Evolutionary conservation across 2,888 invertebrate genomes (phyloP).

Genomic region (Trisateles emortualis): DNA sequence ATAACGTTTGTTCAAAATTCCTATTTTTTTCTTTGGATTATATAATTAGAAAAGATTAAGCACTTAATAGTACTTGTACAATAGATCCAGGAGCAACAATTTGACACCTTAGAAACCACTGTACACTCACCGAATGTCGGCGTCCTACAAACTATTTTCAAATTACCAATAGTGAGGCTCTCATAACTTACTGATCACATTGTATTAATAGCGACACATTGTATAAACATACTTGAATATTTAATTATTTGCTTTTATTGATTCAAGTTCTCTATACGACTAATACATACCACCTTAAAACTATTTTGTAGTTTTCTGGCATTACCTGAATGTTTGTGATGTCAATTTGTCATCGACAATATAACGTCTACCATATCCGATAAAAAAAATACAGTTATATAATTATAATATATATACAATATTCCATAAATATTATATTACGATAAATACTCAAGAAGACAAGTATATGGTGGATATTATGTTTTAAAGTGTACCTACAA

Average conservation of each 20-base stretch:
- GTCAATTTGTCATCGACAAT: constrained; percentile 43
- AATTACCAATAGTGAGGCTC: constrained; percentile 13
- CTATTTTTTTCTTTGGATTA: constrained; percentile 70
- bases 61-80: constrained; percentile 31
- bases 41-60: constrained; percentile 39
- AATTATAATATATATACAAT: background rate
- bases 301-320: constrained; percentile 10
- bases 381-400: constrained; percentile 12
- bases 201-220: constrained; percentile 24
- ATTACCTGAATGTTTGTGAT: constrained; percentile 24
- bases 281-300: constrained; percentile 15
- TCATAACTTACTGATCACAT: constrained; percentile 20
- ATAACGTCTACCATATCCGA: constrained; percentile 19
- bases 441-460: constrained; percentile 33
- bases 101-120: constrained; percentile 36
- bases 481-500: constrained; percentile 16
- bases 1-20: constrained; percentile 81
- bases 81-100: constrained; percentile 37
- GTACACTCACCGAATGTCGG: background rate
- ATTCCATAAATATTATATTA: constrained; percentile 14
- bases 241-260: constrained; percentile 37
- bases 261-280: constrained; percentile 20
- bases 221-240: constrained; percentile 22
- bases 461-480: constrained; percentile 19
- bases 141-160: constrained; percentile 19